Evolutionary conservation across 2,888 invertebrate species (phyloP).

Genomic region (Nomada flava): DNA sequence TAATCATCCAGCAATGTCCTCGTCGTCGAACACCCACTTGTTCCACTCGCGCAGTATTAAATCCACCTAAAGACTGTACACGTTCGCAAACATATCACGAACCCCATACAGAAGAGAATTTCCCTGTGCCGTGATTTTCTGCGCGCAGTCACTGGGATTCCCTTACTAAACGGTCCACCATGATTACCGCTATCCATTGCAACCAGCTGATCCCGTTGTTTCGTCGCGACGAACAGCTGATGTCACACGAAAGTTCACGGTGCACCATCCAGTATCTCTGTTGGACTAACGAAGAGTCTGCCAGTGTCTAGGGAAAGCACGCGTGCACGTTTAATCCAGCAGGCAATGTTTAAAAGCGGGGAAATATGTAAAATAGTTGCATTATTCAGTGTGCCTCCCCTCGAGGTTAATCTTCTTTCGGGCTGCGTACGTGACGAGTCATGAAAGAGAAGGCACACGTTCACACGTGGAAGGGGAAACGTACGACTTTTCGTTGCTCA

Average conservation of each 20-base stretch:
- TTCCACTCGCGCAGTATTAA: too few species aligned
- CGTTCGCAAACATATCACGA: too few species aligned
- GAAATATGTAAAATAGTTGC: slow-evolving; percentile 39
- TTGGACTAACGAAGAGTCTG: not conserved
- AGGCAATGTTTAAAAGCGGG: slow-evolving; percentile 18
- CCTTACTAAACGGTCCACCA: too few species aligned
- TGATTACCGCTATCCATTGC: too few species aligned
- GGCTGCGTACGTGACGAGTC: slow-evolving; percentile 8
- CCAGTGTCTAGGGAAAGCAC: not conserved
- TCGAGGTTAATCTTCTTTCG: slow-evolving; percentile 39
- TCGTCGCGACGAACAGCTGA: not conserved
- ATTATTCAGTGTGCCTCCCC: slow-evolving; percentile 36
- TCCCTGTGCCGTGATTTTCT: too few species aligned
- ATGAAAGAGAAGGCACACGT: slow-evolving; percentile 16
- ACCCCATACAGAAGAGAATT: too few species aligned
- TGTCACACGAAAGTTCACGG: not conserved
- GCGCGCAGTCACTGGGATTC: too few species aligned
- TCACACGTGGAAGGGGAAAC: slow-evolving; percentile 6
- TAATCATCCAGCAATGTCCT: too few species aligned
- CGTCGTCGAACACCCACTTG: too few species aligned
- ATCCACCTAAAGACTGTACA: too few species aligned
- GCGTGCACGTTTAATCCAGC: slow-evolving; percentile 7
- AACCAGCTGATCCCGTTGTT: not conserved
- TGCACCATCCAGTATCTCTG: not conserved
- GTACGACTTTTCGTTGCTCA: not conserved